Base-by-base conservation (phyloP, 2,797 vertebrate species). In the Nyctalus aviator region DNA sequence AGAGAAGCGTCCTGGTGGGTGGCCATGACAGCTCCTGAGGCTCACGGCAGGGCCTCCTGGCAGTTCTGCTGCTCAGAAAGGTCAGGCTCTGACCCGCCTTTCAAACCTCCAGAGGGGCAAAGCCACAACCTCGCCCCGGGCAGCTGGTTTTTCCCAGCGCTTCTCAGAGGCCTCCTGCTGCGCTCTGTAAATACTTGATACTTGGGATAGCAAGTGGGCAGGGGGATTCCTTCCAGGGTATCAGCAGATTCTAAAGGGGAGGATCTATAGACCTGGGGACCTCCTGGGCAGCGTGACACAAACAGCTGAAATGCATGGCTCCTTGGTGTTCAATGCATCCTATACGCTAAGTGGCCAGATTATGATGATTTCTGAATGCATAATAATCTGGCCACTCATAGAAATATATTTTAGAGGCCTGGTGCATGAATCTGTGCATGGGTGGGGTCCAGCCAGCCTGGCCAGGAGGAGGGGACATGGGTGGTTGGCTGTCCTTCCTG, bases 61-160 rank as follows among this genome's bases (percentile, higher is more conserved):
- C 0, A 5, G 68, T 50, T 32, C 12, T 15, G 69, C 11, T 72
- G 27, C 27, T 15, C 6, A 9, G 25, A 57, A 81, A 66, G n/a
- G 32, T 13, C 10, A 25, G n/a, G 2, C 32, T 30, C 30, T 21
- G n/a, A 35, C n/a, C 23, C 37, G 78, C 21, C 53, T 41, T 78
- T 6, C 18, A 62, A 53, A 35, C 55, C 55, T 83, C 55, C 41
- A 62, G 27, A 41, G 7, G 57, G 50, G n/a, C 21, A n/a, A 6
- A 17, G 55, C 62, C 41, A 72, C 0, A 37, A 57, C 23, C 32
- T 50, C 11, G 46, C 30, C 9, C 0, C 0, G 5, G n/a, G 48
- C 17, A 55, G 66, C 25, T 46, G 48, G 30, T 62, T 14, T 66
- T n/a, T 35, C 44, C 41, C 18, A 3, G 41, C 4, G 27, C 57